Evolutionary conservation across 2,797 vertebrate species (phyloP).

Genomic region (Atherinosoma microstoma): DNA sequence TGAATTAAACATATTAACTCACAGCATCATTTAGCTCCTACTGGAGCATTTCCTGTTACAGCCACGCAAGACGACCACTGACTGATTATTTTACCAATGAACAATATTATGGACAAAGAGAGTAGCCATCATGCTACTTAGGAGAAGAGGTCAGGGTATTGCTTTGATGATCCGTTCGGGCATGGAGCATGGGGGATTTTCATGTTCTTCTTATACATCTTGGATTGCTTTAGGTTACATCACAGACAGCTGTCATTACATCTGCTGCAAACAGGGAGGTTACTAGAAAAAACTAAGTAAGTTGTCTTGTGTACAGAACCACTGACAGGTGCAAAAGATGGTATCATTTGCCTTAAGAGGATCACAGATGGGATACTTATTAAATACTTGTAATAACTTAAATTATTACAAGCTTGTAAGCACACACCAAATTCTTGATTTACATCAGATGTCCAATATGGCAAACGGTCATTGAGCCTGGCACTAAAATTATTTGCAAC

Average conservation of each 20-base stretch:
- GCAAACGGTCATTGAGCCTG: slow-evolving; percentile 22
- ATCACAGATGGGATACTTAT: neutral
- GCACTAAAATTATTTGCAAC: slow-evolving; percentile 10
- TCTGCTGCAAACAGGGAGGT: slow-evolving; percentile 36
- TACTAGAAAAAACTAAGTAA: slow-evolving; percentile 15
- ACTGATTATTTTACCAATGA: neutral
- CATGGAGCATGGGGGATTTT: slow-evolving; percentile 7
- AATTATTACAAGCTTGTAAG: neutral
- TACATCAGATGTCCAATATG: slow-evolving; percentile 1
- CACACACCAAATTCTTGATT: neutral
- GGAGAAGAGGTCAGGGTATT: neutral
- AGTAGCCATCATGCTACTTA: neutral
- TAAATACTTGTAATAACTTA: too few relatives aligned
- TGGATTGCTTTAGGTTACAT: slow-evolving; percentile 45
- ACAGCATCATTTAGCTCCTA: neutral
- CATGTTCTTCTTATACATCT: slow-evolving; percentile 19
- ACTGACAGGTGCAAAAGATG: neutral
- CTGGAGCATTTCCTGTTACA: neutral
- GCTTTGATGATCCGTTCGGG: slow-evolving; percentile 13
- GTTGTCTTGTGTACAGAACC: neutral
- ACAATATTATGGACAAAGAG: neutral
- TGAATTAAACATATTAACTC: neutral
- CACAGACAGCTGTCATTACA: slow-evolving; percentile 50
- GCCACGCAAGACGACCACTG: neutral
- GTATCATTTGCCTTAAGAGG: neutral